A percentile compares a stretch with the other conserved stretches of the same genome.
These are phyloP conservation scores for Drosophila willistoni DNA, from an alignment of 1,140 invertebrate species.

Conservation along the genomic window DNA sequence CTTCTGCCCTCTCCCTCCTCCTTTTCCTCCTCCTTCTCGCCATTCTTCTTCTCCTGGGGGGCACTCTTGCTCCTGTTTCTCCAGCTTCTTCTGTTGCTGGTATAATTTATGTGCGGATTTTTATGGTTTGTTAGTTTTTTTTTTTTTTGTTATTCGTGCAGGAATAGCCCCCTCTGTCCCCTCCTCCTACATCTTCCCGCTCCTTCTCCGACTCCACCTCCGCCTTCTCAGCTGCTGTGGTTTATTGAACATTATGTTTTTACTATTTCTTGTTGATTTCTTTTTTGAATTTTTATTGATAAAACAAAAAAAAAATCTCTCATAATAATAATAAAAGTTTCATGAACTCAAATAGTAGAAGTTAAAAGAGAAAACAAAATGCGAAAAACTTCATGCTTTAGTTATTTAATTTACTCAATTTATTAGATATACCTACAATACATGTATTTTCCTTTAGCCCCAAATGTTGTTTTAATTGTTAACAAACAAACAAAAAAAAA, in stretches of 20 bases:
- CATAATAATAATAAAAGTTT: constrained; percentile 6
- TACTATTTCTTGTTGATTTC: constrained; percentile 7
- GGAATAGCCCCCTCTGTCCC: constrained; percentile 27
- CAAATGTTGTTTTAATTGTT: constrained; percentile 1
- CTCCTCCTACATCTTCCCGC: not conserved
- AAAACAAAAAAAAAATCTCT: not conserved
- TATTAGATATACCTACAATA: not conserved
- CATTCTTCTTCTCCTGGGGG: not conserved
- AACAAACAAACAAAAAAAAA: not conserved
- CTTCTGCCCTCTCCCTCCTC: not conserved
- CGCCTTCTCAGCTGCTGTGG: not conserved
- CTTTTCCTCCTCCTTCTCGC: not conserved
- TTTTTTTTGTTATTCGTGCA: constrained; percentile 21
- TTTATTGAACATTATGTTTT: constrained; percentile 52
- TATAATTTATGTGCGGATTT: constrained; percentile 68
- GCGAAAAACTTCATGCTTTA: not conserved
- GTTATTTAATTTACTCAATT: not conserved
- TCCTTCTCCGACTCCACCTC: not conserved
- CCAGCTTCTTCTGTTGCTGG: constrained; percentile 11
- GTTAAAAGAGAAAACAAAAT: not conserved
- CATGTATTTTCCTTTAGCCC: not conserved
- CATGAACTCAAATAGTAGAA: not conserved
- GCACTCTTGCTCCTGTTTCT: constrained; percentile 14
- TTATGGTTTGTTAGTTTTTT: constrained; percentile 65
- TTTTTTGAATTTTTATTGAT: not conserved